Evolutionary conservation across 2,888 invertebrate genomes (phyloP), one percentile per base, ranked within the genome.

Genomic region (Idaea aversata): DNA sequence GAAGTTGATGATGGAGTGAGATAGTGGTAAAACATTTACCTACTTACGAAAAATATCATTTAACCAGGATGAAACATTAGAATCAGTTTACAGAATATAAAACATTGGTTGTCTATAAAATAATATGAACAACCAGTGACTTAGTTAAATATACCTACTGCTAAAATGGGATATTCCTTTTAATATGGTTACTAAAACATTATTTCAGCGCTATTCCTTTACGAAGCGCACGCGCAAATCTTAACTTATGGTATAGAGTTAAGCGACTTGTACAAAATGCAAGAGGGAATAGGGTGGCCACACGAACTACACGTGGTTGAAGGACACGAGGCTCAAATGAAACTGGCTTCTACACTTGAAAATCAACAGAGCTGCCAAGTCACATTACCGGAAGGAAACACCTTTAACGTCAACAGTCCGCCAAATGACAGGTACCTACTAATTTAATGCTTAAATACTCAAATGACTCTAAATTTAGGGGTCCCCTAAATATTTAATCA

Each of bases 251-350:
- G 78, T 34, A 66, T 90, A 10, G 68, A 76, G 3, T 70, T 89
- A 61, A 74, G 78, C 2, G 83, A 87, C 69, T 78, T 84, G 3
- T 76, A 89, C 34, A 77, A 79, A 34, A 84, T 90, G 81, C 88
- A 89, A 67, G 79, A 80, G 58, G 92, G 92, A 0, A 72, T 88
- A 47, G 91, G 90, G 3, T 89, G 88, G 89, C 92, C 92, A 0
- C 70, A 80, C 10, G 59, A 71, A 4, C 74, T 93, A 16, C 66
- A 79, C 7, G 86, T 91, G 1, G 79, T 78, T 0, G 77, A 78
- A 63, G 90, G 91, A 0, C 85, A 90, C 65, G 88, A 89, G 57
- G 90, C 87, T 3, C 76, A 89, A 15, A 74, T 93, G 70, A 86
- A 82, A 65, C 73, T 92, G 34, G 75, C 75, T 25, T 77, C 73